Evolutionary conservation across 2,888 invertebrate species (phyloP).

Genomic region (Pelosia muscerda): DNA sequence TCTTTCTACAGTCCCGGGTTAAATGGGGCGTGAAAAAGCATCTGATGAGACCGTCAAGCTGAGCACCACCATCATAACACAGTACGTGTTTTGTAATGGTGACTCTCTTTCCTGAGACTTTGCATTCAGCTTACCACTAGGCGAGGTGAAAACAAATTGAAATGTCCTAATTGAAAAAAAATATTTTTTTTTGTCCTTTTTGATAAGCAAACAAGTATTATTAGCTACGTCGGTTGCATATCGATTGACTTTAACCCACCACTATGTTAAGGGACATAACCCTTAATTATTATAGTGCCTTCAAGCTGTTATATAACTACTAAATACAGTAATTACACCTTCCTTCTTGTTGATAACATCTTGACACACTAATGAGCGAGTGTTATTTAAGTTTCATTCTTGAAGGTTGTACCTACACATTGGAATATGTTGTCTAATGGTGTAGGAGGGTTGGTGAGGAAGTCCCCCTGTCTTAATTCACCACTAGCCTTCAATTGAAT

Average conservation of each 20-base stretch:
- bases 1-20: too few relatives aligned
- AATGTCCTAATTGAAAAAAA: too few relatives aligned
- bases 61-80: too few relatives aligned
- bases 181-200: not conserved
- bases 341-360: constrained; percentile 6
- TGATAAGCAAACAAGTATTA: not conserved
- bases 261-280: not conserved
- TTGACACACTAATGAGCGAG: constrained; percentile 3
- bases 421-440: not conserved
- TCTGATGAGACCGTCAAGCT: too few relatives aligned
- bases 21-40: too few relatives aligned
- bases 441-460: not conserved
- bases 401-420: not conserved
- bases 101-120: too few relatives aligned
- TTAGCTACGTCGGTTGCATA: too few relatives aligned
- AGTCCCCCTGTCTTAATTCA: not conserved
- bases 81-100: too few relatives aligned
- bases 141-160: too few relatives aligned
- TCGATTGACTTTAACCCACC: not conserved
- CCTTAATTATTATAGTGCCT: not conserved
- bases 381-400: constrained; percentile 2
- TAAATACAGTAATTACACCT: constrained; percentile 7
- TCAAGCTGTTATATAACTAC: not conserved
- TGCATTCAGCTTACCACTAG: too few relatives aligned
- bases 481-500: not conserved